Base-by-base conservation (phyloP, 2,113 vertebrate genomes). In the Macrotus californicus region DNA sequence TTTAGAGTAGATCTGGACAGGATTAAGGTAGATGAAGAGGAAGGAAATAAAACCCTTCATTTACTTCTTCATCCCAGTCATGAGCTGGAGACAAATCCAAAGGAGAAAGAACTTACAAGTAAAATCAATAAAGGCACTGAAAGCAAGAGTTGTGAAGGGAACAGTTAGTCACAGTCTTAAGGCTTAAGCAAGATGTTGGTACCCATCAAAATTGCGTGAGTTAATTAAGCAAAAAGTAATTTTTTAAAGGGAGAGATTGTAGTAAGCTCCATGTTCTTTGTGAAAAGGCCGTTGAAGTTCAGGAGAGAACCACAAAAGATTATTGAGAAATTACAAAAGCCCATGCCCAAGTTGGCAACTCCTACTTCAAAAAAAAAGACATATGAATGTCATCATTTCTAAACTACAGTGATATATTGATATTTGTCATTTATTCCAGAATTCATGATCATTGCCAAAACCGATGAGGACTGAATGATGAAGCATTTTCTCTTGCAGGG, bases 281-380 rank as follows among this genome's bases (percentile, higher is more conserved):
- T 46, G 98, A 99, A 52, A 98, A 98, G 54, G 98, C 98, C 91
- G 99, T 98, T 26, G 98, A 99, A 48, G 97, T 99, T 87, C 99
- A 98, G 59, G 98, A 91, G 98, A 99, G 98, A 99, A 99, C 96
- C 97, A 98, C 0, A 99, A 99, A 99, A 95, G 98, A 99, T 93
- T 99, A 99, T 97, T 97, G 98, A 94, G 98, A 99, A 96, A 99
- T 99, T 41, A 98, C 98, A 41, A 99, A 99, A 97, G 98, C 98
- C 0, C 98, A 99, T 22, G 98, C 98, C 1, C 98, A 99, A 79
- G 98, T 98, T 83, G 98, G 98, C 14, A 99, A 99, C 96, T 99
- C 98, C 0, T 98, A 98, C 95, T 98, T 98, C 90, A 99, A 99
- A 94, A 99, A 97, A 99, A 97, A 99, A 99, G 29, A 98, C 98